Evolutionary conservation across 2,113 vertebrate genomes (phyloP).

Genomic region (Mandrillus leucophaeus): DNA sequence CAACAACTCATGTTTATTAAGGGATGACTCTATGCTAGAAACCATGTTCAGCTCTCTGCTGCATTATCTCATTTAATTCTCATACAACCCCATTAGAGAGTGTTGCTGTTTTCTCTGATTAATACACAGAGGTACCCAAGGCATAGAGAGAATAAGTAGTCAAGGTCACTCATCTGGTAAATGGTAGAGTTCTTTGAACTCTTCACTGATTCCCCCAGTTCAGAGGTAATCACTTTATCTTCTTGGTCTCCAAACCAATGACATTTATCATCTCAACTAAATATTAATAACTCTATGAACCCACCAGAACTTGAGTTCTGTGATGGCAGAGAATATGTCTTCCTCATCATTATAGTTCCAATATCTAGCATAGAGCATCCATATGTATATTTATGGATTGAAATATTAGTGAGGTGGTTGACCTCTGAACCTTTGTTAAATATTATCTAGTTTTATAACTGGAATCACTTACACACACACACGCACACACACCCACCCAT

Average conservation of each 20-base stretch:
- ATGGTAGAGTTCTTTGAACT: neutral
- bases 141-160: neutral
- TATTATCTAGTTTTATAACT: conserved; percentile 43
- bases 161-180: neutral
- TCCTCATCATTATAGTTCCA: neutral
- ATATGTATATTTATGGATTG: neutral
- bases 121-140: neutral
- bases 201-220: neutral
- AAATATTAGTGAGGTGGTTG: conserved; percentile 2
- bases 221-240: neutral
- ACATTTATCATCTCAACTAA: neutral
- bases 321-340: neutral
- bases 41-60: neutral
- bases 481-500: too few relatives aligned
- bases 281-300: neutral
- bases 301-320: neutral
- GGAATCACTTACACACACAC: neutral
- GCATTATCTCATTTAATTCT: neutral
- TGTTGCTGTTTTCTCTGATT: neutral
- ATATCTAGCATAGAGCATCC: neutral
- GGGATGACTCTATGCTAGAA: neutral
- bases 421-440: conserved; percentile 34
- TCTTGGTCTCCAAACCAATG: neutral
- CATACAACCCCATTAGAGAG: neutral
- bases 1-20: neutral